Conservation (phyloP, 2,113 vertebrate genomes). For the Kryptolebias marmoratus region DNA sequence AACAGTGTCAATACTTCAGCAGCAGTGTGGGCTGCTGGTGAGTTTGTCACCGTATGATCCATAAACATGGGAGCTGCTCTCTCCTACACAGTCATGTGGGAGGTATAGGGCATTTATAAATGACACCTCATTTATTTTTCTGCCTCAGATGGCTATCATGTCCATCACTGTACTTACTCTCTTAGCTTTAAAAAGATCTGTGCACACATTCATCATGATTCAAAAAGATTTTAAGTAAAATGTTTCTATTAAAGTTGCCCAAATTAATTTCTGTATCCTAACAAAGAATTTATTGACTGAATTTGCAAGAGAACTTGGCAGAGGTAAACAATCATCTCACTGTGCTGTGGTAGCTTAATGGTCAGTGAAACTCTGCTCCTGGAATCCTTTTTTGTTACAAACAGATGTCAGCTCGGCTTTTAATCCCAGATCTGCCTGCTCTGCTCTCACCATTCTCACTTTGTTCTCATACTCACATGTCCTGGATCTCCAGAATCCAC, state of each 20-base stretch:
- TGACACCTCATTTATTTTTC: slow-evolving; percentile 45
- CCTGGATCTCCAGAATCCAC: no score
- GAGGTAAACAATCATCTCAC: no score
- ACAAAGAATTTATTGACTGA: not conserved
- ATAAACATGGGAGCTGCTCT: slow-evolving; percentile 50
- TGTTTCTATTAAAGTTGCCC: slow-evolving; percentile 1
- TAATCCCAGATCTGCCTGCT: no score
- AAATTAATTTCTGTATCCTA: slow-evolving; percentile 2
- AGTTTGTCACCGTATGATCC: slow-evolving; percentile 60
- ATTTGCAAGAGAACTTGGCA: not conserved
- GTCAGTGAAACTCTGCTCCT: no score
- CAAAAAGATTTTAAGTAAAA: not conserved
- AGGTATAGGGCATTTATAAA: slow-evolving; percentile 40
- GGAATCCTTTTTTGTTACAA: no score
- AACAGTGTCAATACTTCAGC: slow-evolving; percentile 27
- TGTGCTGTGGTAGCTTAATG: no score
- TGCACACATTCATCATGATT: slow-evolving; percentile 5
- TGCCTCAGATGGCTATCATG: slow-evolving; percentile 2
- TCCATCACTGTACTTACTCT: slow-evolving; percentile 38
- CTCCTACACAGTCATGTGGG: slow-evolving; percentile 50
- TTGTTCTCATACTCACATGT: no score
- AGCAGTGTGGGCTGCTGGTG: slow-evolving; percentile 42
- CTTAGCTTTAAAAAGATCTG: slow-evolving; percentile 3
- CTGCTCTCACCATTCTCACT: no score
- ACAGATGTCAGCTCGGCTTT: no score